Percentiles rank a stretch among this genome's conserved stretches.
phyloP scores from a whole-genome alignment of 2,113 vertebrate species.

The Blennius ocellaris region DNA sequence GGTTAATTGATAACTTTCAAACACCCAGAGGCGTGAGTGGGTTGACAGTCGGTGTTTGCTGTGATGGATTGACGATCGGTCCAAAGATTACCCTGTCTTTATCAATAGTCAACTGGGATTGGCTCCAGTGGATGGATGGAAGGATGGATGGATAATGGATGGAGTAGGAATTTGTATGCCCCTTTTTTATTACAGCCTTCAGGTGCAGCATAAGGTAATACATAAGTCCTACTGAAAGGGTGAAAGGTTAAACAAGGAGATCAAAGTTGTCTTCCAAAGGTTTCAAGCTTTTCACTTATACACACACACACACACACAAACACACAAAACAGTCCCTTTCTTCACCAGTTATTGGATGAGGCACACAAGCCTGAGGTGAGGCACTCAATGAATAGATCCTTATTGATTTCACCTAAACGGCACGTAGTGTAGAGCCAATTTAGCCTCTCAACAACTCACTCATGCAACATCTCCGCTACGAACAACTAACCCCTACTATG shows the following conservation, averaged over 20 bases:
- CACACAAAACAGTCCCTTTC: conserved; percentile 23
- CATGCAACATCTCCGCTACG: conserved; percentile 33
- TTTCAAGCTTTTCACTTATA: conserved; percentile 37
- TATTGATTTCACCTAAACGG: conserved; percentile 73
- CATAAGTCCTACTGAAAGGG: conserved; percentile 17
- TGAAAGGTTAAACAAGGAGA: conserved; percentile 57
- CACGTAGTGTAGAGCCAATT: conserved; percentile 53
- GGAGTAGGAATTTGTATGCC: not conserved
- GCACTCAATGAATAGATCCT: conserved; percentile 69
- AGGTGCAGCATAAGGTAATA: conserved; percentile 23
- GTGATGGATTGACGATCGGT: too few species aligned
- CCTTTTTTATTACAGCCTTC: conserved; percentile 18
- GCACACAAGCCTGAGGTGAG: conserved; percentile 46
- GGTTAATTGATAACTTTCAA: too few species aligned
- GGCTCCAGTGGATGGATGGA: too few species aligned
- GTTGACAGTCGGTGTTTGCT: too few species aligned
- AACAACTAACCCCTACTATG: conserved; percentile 37
- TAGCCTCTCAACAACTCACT: conserved; percentile 62
- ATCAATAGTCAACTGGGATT: too few species aligned
- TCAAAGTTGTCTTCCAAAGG: conserved; percentile 16
- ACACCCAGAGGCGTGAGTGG: too few species aligned
- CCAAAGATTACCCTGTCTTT: too few species aligned
- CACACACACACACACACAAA: conserved; percentile 9
- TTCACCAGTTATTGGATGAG: conserved; percentile 43
- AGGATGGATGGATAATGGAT: too few species aligned